A percentile compares a stretch with the other conserved stretches of the same genome.
Evolutionary conservation across 2,113 vertebrate species (phyloP).

Genomic region (Sander vitreus): DNA sequence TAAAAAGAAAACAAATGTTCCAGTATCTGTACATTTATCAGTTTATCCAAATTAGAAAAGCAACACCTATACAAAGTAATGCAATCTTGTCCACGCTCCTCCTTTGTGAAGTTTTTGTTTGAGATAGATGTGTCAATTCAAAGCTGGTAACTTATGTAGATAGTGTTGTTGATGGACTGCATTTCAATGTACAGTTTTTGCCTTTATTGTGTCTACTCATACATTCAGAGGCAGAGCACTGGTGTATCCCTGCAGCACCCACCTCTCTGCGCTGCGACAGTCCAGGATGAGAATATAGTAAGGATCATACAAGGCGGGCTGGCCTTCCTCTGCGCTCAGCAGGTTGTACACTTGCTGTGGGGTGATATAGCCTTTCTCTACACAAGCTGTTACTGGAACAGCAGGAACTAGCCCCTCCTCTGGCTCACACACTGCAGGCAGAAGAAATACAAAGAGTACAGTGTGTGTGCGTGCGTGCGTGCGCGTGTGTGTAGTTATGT

Average conservation of each 20-base stretch:
- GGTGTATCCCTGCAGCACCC: not conserved
- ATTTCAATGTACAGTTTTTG: not conserved
- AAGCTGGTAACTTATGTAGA: not conserved
- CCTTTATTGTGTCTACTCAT: not conserved
- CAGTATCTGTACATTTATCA: not conserved
- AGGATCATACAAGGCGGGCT: constrained; percentile 67
- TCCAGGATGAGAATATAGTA: constrained; percentile 79
- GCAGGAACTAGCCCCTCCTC: constrained; percentile 65
- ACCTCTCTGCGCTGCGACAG: constrained; percentile 77
- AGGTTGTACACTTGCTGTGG: constrained; percentile 79
- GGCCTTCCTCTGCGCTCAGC: constrained; percentile 75
- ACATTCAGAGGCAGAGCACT: not conserved
- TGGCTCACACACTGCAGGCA: constrained; percentile 42
- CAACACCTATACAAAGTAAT: too few species aligned
- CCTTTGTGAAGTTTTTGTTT: not conserved
- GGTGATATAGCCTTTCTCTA: constrained; percentile 75
- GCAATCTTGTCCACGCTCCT: too few species aligned
- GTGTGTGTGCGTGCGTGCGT: not conserved
- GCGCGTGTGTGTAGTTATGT: not conserved
- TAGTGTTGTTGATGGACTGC: not conserved
- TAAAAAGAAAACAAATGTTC: not conserved
- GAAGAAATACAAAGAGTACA: constrained; percentile 25
- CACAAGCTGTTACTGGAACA: constrained; percentile 57
- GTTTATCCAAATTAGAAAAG: not conserved
- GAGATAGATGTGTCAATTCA: not conserved